These are phyloP conservation scores for Helicoverpa assulta DNA, from an alignment of 2,888 invertebrate species.

Conservation along the genomic window DNA sequence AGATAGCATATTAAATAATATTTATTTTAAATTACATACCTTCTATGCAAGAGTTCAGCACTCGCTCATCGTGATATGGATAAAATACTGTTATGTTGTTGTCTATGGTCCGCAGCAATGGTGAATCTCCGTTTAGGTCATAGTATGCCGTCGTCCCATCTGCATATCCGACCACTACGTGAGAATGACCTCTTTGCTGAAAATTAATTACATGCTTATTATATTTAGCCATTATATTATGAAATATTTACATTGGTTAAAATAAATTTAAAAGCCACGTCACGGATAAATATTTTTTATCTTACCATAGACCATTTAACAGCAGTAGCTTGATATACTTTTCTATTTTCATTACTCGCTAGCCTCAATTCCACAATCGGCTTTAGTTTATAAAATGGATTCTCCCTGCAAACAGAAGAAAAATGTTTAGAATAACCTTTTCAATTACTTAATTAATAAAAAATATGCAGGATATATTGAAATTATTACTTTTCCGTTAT, in stretches of 20 bases:
- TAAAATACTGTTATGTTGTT: slow-evolving; percentile 84
- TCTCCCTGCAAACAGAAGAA: slow-evolving; percentile 76
- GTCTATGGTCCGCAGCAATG: slow-evolving; percentile 81
- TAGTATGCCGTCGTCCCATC: slow-evolving; percentile 92
- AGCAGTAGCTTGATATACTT: slow-evolving; percentile 85
- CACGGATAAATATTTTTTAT: slow-evolving; percentile 5
- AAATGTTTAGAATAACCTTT: background rate
- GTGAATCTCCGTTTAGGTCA: slow-evolving; percentile 89
- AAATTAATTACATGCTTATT: background rate
- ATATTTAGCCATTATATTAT: background rate
- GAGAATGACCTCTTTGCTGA: slow-evolving; percentile 88
- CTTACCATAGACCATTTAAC: slow-evolving; percentile 88
- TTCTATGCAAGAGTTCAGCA: slow-evolving; percentile 90
- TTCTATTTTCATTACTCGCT: slow-evolving; percentile 66
- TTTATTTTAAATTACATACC: no score
- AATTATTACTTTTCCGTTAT: slow-evolving; percentile 69
- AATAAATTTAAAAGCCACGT: background rate
- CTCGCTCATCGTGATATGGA: slow-evolving; percentile 90
- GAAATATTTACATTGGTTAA: background rate
- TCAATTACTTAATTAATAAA: background rate
- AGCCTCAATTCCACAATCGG: slow-evolving; percentile 85
- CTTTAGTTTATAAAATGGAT: slow-evolving; percentile 80
- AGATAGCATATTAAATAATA: no score
- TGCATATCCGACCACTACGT: slow-evolving; percentile 92
- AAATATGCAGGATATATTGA: background rate